phyloP scores from a whole-genome alignment of 1,140 invertebrate genomes.

The Camponotus vicinus region DNA sequence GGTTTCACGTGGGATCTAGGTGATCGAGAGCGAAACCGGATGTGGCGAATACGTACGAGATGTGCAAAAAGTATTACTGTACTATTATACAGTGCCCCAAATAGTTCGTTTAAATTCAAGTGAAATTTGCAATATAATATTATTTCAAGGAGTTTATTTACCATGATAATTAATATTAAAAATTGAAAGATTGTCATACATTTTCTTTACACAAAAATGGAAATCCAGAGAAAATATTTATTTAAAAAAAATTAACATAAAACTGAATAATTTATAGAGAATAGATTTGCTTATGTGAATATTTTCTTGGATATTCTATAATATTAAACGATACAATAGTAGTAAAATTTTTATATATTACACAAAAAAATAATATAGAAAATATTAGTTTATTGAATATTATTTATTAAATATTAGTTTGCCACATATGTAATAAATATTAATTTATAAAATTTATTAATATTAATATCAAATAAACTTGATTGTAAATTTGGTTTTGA shows the following conservation, averaged over 20 bases:
- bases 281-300: not conserved
- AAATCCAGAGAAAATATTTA: not conserved
- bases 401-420: too few species aligned
- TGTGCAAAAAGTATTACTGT: not conserved
- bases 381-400: not conserved
- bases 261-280: not conserved
- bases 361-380: not conserved
- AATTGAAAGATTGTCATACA: not conserved
- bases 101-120: not conserved
- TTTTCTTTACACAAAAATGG: not conserved
- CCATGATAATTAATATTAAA: not conserved
- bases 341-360: not conserved
- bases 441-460: not conserved
- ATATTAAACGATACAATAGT: not conserved
- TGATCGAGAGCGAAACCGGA: slow-evolving; percentile 63
- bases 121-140: not conserved
- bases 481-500: too few species aligned
- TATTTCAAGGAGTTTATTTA: not conserved
- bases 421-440: not conserved
- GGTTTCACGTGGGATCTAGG: slow-evolving; percentile 44
- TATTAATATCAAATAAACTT: not conserved
- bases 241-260: not conserved
- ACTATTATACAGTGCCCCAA: not conserved
- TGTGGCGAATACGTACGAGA: slow-evolving; percentile 45
- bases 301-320: not conserved